phyloP scores from a whole-genome alignment of 2,888 invertebrate genomes.

The Calameuta idolon region DNA sequence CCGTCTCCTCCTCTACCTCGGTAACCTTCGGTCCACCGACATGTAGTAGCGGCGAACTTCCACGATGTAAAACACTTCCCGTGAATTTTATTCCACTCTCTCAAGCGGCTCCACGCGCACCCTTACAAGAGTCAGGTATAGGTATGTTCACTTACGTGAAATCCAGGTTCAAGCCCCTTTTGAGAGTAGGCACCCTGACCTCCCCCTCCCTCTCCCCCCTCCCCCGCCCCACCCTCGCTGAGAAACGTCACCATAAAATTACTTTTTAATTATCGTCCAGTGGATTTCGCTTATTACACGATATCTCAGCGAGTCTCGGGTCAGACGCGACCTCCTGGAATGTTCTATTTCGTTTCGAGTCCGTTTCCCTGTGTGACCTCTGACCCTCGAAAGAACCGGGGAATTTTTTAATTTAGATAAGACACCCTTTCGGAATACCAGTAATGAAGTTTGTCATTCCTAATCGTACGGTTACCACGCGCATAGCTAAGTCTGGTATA shows the following conservation, averaged over 20 bases:
- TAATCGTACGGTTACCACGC: too few species aligned
- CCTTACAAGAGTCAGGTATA: too few species aligned
- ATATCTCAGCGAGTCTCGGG: conserved; percentile 37
- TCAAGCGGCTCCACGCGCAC: too few species aligned
- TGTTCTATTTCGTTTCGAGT: conserved; percentile 51
- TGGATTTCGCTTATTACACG: conserved; percentile 57
- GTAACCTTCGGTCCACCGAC: conserved; percentile 25
- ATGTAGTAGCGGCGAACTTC: conserved; percentile 7
- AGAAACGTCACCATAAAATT: conserved; percentile 54
- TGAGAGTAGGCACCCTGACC: too few species aligned
- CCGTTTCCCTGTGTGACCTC: too few species aligned
- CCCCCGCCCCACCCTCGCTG: conserved; percentile 28
- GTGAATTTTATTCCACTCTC: conserved; percentile 57
- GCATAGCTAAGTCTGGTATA: too few species aligned
- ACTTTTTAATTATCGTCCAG: conserved; percentile 59
- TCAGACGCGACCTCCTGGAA: conserved; percentile 41
- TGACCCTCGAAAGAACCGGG: conserved; percentile 25
- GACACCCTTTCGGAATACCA: conserved; percentile 25
- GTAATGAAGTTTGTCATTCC: too few species aligned
- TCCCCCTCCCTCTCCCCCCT: neutral
- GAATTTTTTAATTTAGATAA: conserved; percentile 60
- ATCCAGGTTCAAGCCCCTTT: too few species aligned
- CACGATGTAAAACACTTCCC: conserved; percentile 62
- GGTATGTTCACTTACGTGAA: too few species aligned
- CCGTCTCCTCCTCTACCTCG: conserved; percentile 25